A percentile compares a stretch with the other conserved stretches of the same genome.
phyloP scores from a whole-genome alignment of 2,113 vertebrate species.

The Brachyistius frenatus region DNA sequence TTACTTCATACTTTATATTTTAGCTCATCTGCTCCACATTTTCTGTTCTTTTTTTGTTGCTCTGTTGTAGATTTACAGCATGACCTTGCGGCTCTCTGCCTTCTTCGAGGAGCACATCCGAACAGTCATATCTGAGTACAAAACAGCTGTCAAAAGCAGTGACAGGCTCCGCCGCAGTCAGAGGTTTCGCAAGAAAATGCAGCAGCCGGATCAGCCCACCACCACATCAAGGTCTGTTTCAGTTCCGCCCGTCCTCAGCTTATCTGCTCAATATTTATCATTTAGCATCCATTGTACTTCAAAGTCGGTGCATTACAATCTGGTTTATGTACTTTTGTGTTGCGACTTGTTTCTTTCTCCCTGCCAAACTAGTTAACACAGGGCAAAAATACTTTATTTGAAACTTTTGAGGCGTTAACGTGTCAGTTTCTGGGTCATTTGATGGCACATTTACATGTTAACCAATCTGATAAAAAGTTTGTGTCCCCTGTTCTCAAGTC shows the following conservation, averaged over 20 bases:
- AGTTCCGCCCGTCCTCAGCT: not conserved
- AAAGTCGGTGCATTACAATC: not conserved
- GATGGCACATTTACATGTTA: not conserved
- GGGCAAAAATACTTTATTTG: no score
- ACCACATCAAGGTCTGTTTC: constrained; percentile 78
- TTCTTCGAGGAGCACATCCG: constrained; percentile 95
- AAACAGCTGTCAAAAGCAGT: constrained; percentile 91
- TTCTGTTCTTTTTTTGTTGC: constrained; percentile 35
- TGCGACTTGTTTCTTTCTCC: not conserved
- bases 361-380: not conserved
- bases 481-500: constrained; percentile 63
- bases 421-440: not conserved
- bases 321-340: not conserved
- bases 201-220: constrained; percentile 79
- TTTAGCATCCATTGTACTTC: not conserved
- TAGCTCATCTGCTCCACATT: not conserved
- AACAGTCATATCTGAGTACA: constrained; percentile 92
- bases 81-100: constrained; percentile 95
- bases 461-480: not conserved
- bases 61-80: constrained; percentile 93
- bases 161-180: constrained; percentile 90
- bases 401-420: not conserved
- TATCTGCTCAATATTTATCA: not conserved
- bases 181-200: constrained; percentile 87
- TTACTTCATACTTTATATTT: not conserved